phyloP scores from a whole-genome alignment of 1,140 invertebrate genomes.

The Drosophila leontia region DNA sequence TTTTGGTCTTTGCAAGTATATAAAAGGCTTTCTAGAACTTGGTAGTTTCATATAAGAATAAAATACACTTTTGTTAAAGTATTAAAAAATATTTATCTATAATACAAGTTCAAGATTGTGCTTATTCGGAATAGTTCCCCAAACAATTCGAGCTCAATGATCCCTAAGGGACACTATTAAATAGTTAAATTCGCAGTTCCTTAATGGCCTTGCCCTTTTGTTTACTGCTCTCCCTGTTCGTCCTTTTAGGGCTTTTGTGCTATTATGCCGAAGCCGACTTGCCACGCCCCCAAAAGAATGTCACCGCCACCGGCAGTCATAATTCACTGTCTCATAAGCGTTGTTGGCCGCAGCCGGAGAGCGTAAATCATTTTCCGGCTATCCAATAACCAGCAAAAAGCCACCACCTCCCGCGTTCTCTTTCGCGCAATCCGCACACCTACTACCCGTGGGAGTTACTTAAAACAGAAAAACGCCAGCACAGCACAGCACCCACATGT shows the following conservation, averaged over 20 bases:
- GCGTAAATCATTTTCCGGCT: slow-evolving; percentile 71
- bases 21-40: too few species aligned
- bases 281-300: slow-evolving; percentile 51
- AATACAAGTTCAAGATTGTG: neutral
- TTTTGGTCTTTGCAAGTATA: too few species aligned
- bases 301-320: slow-evolving; percentile 62
- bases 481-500: slow-evolving; percentile 20
- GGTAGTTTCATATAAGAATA: too few species aligned
- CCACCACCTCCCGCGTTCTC: slow-evolving; percentile 1
- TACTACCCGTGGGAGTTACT: slow-evolving; percentile 60
- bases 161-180: slow-evolving; percentile 3
- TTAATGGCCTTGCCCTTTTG: slow-evolving; percentile 21
- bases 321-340: slow-evolving; percentile 74
- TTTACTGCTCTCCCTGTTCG: neutral
- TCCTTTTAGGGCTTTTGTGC: slow-evolving; percentile 28
- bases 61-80: neutral
- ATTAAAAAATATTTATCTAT: too few species aligned
- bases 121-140: neutral
- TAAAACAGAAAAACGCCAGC: slow-evolving; percentile 47
- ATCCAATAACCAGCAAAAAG: slow-evolving; percentile 44
- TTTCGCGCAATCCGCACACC: slow-evolving; percentile 6
- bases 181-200: slow-evolving; percentile 2
- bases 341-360: slow-evolving; percentile 41
- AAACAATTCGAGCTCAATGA: neutral
- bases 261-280: neutral